These are phyloP conservation scores for Agriopis aurantiaria DNA, from an alignment of 2,888 invertebrate species.

Conservation along the genomic window DNA sequence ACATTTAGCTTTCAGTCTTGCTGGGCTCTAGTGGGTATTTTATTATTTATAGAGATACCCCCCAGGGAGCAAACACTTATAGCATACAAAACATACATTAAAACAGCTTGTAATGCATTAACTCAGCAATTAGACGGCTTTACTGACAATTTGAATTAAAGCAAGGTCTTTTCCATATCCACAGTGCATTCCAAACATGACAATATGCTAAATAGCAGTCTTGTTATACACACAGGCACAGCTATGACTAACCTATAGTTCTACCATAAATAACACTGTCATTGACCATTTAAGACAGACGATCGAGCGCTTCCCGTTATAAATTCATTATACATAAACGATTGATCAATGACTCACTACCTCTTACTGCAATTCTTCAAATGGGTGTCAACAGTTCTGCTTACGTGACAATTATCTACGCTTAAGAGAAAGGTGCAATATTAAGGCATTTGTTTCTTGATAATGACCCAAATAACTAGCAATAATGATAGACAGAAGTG, in stretches of 20 bases:
- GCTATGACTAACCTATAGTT: constrained; percentile 58
- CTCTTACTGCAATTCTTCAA: constrained; percentile 63
- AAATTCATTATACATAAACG: constrained; percentile 65
- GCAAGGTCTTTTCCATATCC: constrained; percentile 47
- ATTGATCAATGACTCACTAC: constrained; percentile 72
- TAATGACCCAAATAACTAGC: constrained; percentile 50
- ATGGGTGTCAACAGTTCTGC: constrained; percentile 46
- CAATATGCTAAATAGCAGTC: constrained; percentile 35
- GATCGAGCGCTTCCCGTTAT: constrained; percentile 78
- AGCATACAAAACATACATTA: constrained; percentile 28
- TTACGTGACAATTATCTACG: constrained; percentile 62
- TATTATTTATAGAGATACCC: constrained; percentile 19
- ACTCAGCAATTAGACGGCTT: constrained; percentile 29
- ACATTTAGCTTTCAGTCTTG: too few relatives aligned
- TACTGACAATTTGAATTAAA: constrained; percentile 36
- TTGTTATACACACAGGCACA: constrained; percentile 20
- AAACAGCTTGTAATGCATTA: constrained; percentile 2
- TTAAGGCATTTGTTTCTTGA: constrained; percentile 51
- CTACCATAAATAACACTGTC: constrained; percentile 63
- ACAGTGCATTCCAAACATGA: constrained; percentile 23
- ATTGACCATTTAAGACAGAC: constrained; percentile 72
- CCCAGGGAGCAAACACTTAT: constrained; percentile 28
- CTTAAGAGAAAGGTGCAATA: constrained; percentile 58
- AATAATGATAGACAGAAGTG: constrained; percentile 46
- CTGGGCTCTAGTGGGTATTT: neutral